Conservation (phyloP, 1,140 invertebrate species). For the Drosophila lacertosa region DNA sequence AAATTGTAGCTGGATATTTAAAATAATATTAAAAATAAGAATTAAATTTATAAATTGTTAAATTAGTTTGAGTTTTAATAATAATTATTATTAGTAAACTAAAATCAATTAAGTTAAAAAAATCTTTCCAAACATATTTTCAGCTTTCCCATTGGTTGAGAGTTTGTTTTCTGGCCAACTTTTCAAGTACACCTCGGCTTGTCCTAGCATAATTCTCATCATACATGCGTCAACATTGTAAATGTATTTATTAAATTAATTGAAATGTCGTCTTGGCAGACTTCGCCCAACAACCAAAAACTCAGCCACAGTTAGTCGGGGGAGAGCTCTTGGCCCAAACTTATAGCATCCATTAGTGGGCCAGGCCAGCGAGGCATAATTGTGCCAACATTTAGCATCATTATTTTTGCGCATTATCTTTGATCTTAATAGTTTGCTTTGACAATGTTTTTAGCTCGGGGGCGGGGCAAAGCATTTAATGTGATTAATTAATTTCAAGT, state of each 20-base stretch:
- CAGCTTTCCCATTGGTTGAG: no score
- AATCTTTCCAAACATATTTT: no score
- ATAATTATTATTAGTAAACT: no score
- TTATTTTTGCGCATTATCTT: slow-evolving; percentile 73
- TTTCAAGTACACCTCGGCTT: slow-evolving; percentile 1
- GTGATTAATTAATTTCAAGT: slow-evolving; percentile 77
- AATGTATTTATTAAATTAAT: slow-evolving; percentile 52
- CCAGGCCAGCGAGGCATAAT: slow-evolving; percentile 63
- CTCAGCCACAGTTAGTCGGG: background rate
- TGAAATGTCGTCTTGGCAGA: slow-evolving; percentile 40
- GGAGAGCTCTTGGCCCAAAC: background rate
- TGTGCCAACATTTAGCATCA: slow-evolving; percentile 73
- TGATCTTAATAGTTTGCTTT: slow-evolving; percentile 77
- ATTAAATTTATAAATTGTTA: no score
- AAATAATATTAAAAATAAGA: no score
- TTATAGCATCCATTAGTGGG: slow-evolving; percentile 48
- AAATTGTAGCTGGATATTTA: no score
- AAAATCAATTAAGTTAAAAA: no score
- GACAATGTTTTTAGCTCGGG: slow-evolving; percentile 53
- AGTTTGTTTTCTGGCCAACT: background rate
- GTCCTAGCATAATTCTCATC: slow-evolving; percentile 23
- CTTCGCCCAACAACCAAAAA: slow-evolving; percentile 15
- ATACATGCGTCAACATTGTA: slow-evolving; percentile 32
- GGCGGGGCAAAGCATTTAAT: slow-evolving; percentile 60
- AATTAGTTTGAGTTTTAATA: no score